Conservation (phyloP, 2,888 invertebrate genomes). For the Drosophila lutescens region DNA sequence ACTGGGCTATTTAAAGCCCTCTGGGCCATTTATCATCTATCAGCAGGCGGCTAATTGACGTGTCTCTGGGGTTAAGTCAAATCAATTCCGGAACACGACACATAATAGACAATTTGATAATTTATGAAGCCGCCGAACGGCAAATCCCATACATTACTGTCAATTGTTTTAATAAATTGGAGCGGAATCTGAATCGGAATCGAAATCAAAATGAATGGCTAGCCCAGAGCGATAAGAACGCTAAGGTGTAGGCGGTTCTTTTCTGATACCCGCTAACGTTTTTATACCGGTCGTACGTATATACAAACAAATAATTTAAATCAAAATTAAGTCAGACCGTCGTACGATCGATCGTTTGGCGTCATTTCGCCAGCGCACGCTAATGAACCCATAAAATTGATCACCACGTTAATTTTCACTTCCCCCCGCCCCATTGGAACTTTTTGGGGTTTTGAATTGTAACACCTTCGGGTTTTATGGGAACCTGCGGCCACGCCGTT, state of each 20-base stretch:
- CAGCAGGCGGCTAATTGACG: conserved; percentile 29
- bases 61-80: conserved; percentile 34
- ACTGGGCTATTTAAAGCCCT: conserved; percentile 33
- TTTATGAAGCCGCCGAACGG: conserved; percentile 44
- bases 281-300: conserved; percentile 14
- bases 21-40: conserved; percentile 10
- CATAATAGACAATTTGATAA: conserved; percentile 65
- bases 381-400: conserved; percentile 80
- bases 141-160: conserved; percentile 68
- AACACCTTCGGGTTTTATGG: conserved; percentile 68
- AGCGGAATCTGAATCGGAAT: conserved; percentile 38
- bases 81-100: conserved; percentile 54
- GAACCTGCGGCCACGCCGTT: conserved; percentile 10
- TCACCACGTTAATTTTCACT: conserved; percentile 70
- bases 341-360: conserved; percentile 65
- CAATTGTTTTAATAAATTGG: conserved; percentile 58
- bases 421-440: not conserved
- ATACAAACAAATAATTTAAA: conserved; percentile 70
- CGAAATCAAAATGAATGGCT: conserved; percentile 51
- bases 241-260: conserved; percentile 15
- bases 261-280: conserved; percentile 36
- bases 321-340: conserved; percentile 67
- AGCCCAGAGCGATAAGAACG: conserved; percentile 28
- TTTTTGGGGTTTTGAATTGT: conserved; percentile 49
- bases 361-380: conserved; percentile 52